Evolutionary conservation across 2,113 vertebrate species (phyloP).

Genomic region (Dasypus novemcinctus): DNA sequence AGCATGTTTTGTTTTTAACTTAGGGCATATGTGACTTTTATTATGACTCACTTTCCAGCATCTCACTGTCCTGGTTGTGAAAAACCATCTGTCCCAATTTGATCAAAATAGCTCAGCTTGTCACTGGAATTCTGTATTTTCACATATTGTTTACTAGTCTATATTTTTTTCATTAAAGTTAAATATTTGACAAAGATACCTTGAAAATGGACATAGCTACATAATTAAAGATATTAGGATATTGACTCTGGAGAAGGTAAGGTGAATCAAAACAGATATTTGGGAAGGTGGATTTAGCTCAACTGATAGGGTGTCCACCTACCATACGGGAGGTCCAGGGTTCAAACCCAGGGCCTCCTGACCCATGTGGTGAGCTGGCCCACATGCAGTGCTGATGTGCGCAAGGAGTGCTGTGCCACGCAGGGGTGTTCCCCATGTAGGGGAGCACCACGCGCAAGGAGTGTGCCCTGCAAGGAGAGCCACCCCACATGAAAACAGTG

Average conservation of each 20-base stretch:
- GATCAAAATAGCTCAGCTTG: neutral
- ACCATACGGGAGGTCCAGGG: too few relatives aligned
- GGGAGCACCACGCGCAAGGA: too few relatives aligned
- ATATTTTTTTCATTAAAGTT: neutral
- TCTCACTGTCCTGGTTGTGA: neutral
- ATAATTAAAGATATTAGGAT: neutral
- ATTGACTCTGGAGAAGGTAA: neutral
- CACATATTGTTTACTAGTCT: neutral
- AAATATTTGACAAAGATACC: slow-evolving; percentile 8
- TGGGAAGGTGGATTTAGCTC: too few relatives aligned
- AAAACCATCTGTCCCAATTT: neutral
- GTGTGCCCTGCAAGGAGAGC: too few relatives aligned
- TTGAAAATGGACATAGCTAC: neutral
- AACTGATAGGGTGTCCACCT: too few relatives aligned
- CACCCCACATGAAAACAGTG: too few relatives aligned
- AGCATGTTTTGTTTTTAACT: neutral
- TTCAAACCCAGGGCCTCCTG: too few relatives aligned
- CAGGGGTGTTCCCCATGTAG: too few relatives aligned
- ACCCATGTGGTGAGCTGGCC: too few relatives aligned
- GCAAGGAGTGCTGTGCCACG: too few relatives aligned
- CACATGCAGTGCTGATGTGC: too few relatives aligned
- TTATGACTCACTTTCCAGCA: slow-evolving; percentile 10
- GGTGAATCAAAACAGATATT: neutral
- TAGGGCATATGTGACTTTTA: neutral
- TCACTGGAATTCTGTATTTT: neutral